phyloP scores from a whole-genome alignment of 2,888 invertebrate species.

The Dascillus cervinus region DNA sequence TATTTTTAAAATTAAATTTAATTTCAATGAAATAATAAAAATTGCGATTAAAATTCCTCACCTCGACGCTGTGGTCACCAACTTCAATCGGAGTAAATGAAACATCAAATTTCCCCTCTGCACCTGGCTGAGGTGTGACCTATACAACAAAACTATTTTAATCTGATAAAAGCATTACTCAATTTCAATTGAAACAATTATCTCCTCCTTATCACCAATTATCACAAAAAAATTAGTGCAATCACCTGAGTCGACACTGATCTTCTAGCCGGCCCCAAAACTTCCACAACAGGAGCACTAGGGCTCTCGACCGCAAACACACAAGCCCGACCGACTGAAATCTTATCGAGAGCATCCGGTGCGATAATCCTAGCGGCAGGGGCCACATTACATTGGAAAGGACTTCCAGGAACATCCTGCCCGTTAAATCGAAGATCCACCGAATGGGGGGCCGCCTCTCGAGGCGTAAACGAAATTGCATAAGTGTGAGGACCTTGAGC shows the following conservation, averaged over 20 bases:
- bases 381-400: conserved; percentile 71
- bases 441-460: conserved; percentile 83
- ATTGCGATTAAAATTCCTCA: conserved; percentile 42
- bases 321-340: conserved; percentile 77
- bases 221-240: conserved; percentile 2
- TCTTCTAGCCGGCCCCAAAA: conserved; percentile 66
- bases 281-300: conserved; percentile 71
- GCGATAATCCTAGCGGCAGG: conserved; percentile 80
- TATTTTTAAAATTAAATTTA: too few relatives aligned
- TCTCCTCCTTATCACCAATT: too few relatives aligned
- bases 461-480: conserved; percentile 94
- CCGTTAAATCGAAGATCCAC: conserved; percentile 95
- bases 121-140: conserved; percentile 41
- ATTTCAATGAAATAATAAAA: too few relatives aligned
- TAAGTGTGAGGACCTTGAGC: conserved; percentile 95
- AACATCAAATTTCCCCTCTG: conserved; percentile 41
- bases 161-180: too few relatives aligned
- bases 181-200: too few relatives aligned
- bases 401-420: conserved; percentile 88
- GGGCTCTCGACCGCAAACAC: conserved; percentile 84
- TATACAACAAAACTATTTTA: conserved; percentile 19
- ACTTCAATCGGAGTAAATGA: conserved; percentile 80
- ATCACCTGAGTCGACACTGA: conserved; percentile 58
- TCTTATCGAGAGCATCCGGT: conserved; percentile 80
- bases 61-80: conserved; percentile 90